A percentile compares a stretch with the other conserved stretches of the same genome.
Evolutionary conservation across 2,888 invertebrate species (phyloP).

Genomic region (Drosophila niveifrons): DNA sequence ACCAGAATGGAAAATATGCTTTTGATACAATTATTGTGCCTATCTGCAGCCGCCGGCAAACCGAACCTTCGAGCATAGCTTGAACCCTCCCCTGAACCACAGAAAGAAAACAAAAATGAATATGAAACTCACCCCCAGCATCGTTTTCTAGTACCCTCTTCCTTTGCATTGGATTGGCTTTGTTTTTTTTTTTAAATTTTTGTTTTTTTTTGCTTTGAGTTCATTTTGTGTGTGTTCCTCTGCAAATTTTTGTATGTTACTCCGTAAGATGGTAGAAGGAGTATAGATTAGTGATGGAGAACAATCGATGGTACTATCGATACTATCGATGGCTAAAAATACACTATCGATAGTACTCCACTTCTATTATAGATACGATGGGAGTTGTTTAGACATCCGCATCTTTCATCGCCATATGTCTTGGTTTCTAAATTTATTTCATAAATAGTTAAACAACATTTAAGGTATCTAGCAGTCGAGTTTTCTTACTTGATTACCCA

Average conservation of each 20-base stretch:
- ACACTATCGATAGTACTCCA: no score
- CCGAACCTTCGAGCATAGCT: slow-evolving; percentile 33
- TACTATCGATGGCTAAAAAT: no score
- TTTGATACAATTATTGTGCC: slow-evolving; percentile 85
- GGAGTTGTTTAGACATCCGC: no score
- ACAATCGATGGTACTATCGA: no score
- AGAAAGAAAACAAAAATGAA: neutral
- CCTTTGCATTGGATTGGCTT: slow-evolving; percentile 39
- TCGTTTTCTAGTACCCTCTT: slow-evolving; percentile 38
- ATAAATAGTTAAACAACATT: no score
- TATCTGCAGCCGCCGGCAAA: slow-evolving; percentile 72
- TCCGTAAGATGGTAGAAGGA: neutral
- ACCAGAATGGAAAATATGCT: slow-evolving; percentile 86
- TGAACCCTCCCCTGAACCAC: slow-evolving; percentile 54
- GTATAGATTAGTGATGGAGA: neutral
- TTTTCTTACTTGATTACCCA: slow-evolving; percentile 5
- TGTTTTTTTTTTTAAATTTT: slow-evolving; percentile 33
- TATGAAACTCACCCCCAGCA: slow-evolving; percentile 42
- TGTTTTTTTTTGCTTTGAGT: slow-evolving; percentile 56
- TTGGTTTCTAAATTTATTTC: no score
- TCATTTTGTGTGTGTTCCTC: slow-evolving; percentile 62
- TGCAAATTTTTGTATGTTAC: slow-evolving; percentile 30
- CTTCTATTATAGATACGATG: no score
- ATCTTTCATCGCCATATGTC: no score
- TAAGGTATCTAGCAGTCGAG: slow-evolving; percentile 4